Evolutionary conservation across 53 echinoderm and acorn worm species (phyloP).

Genomic region (Hippasteria phrygiana): DNA sequence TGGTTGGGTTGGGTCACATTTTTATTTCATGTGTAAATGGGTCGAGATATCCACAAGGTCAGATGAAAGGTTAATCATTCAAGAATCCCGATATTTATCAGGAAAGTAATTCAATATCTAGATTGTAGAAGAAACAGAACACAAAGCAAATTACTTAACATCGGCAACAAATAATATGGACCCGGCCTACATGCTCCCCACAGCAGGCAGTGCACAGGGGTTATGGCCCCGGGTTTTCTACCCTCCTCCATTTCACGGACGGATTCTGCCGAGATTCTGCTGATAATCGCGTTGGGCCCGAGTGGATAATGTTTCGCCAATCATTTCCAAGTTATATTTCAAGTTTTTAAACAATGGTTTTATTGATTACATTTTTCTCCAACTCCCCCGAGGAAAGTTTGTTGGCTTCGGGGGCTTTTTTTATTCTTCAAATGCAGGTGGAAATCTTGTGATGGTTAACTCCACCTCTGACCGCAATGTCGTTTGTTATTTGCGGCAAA

Average conservation of each 20-base stretch:
- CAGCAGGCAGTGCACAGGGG: background rate
- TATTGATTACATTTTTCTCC: background rate
- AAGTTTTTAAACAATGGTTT: background rate
- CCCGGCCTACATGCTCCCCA: background rate
- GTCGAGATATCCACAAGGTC: background rate
- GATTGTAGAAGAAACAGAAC: background rate
- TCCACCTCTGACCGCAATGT: background rate
- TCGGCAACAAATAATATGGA: background rate
- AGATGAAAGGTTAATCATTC: background rate
- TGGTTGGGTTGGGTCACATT: background rate
- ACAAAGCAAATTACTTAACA: conserved; percentile 13
- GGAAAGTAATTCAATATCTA: background rate
- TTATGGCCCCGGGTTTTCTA: background rate
- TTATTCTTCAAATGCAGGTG: background rate
- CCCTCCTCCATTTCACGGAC: background rate
- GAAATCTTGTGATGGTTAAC: background rate
- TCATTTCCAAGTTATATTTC: background rate
- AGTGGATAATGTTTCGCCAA: conserved; percentile 3
- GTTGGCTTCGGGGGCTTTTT: background rate
- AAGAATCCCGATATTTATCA: conserved; percentile 1
- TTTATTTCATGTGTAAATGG: background rate
- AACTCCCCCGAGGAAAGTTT: background rate
- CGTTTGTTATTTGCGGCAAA: background rate
- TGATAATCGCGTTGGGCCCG: background rate
- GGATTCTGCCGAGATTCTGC: too few species aligned